A percentile compares a stretch with the other conserved stretches of the same genome.
Conservation (phyloP, 2,797 vertebrate genomes). For the Trichosurus vulpecula region DNA sequence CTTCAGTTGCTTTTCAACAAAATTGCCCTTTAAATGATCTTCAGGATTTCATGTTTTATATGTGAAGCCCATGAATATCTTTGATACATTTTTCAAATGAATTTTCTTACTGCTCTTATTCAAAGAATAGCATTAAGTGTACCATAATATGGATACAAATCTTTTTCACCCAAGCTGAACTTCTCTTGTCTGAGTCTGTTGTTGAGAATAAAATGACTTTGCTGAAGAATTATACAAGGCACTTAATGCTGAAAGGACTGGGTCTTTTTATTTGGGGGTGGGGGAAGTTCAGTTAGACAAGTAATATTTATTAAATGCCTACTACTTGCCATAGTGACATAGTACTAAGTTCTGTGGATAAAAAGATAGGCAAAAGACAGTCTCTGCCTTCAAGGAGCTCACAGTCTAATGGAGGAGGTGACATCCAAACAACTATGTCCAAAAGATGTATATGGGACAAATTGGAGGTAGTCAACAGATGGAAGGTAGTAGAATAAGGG, state of each 20-base stretch:
- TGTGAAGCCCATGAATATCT: conserved; percentile 43
- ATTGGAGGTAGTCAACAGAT: not conserved
- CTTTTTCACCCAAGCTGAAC: conserved; percentile 56
- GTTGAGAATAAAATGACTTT: not conserved
- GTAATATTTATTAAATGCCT: not conserved
- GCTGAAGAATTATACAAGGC: not conserved
- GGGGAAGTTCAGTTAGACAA: not conserved
- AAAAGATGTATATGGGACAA: not conserved
- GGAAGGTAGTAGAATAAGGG: not conserved
- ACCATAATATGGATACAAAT: conserved; percentile 66
- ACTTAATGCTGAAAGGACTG: not conserved
- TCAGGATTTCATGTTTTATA: conserved; percentile 65
- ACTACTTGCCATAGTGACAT: not conserved
- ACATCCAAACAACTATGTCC: not conserved
- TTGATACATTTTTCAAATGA: conserved; percentile 52
- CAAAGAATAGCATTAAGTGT: conserved; percentile 63
- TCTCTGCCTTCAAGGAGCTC: not conserved
- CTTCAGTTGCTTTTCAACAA: conserved; percentile 64
- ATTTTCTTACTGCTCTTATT: conserved; percentile 67
- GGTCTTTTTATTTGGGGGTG: not conserved
- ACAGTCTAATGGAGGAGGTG: not conserved
- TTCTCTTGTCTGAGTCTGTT: conserved; percentile 39
- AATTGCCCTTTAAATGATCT: conserved; percentile 53
- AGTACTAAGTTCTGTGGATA: not conserved
- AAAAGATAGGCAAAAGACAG: not conserved